Evolutionary conservation across 2,113 vertebrate genomes (phyloP), one percentile per base, ranked within the genome.

Genomic region (Plecturocebus donacophilus): DNA sequence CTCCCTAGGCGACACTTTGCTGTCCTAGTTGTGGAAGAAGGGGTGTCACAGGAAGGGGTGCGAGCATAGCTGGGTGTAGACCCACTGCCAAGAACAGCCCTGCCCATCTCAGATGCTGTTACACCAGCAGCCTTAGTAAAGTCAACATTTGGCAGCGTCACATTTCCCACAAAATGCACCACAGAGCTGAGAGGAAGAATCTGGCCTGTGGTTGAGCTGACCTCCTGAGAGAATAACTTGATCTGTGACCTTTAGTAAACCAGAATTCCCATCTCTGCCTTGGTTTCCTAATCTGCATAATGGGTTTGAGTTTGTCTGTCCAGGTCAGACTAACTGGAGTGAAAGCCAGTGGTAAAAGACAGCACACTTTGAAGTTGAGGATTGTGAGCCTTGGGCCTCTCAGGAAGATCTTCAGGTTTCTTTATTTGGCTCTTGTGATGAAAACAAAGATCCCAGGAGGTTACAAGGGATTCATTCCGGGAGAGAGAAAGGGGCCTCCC

Each of bases 171-270:
- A 8, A 82, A 90, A 85, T 38, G 49, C 70, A 32, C 47, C 90
- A n/a, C 45, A 16, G 93, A 49, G 47, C 47, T 70, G 76, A 93
- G 47, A 54, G 45, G 30, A 77, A 87, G 61, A 49, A 76, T 83
- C 79, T 93, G 94, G 68, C 77, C 73, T 89, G 9, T 45, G 61
- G 91, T 38, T 91, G 77, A 77, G 87, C 64, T 61, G 70, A 86
- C 66, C 87, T 88, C 42, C 35, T 27, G 8, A 9, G 64, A 70
- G 66, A 32, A 54, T 70, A 95, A 84, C 56, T 80, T 47, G 71
- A 87, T 94, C 87, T 81, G 38, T 97, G 94, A 90, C 97, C 87
- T 71, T 73, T 64, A 68, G 70, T 93, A 75, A 97, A 97, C 56
- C 87, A 87, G 42, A 89, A 54, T 70, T 81, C 49, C 70, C n/a